These are phyloP conservation scores for Trogon surrucura DNA, from an alignment of 2,113 vertebrate species.

Conservation along the genomic window DNA sequence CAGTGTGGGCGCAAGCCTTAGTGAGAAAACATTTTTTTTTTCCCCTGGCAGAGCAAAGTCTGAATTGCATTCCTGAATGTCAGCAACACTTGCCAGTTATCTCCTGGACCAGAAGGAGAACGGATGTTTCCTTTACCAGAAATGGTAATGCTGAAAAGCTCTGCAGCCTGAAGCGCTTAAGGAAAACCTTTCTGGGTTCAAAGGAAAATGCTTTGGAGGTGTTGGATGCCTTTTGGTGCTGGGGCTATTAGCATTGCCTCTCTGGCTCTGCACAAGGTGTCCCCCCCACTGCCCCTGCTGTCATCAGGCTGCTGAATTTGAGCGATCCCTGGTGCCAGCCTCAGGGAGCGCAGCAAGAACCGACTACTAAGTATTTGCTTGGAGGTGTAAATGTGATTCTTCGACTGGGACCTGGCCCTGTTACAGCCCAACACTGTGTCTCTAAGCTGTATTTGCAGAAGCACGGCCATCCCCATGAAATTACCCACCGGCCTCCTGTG, in stretches of 20 bases:
- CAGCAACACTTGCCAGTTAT: neutral
- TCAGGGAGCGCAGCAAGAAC: neutral
- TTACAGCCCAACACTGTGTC: neutral
- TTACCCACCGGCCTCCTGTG: rapidly evolving
- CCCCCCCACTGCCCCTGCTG: neutral
- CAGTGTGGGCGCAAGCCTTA: neutral
- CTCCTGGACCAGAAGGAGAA: neutral
- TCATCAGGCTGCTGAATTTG: neutral
- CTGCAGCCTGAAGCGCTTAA: neutral
- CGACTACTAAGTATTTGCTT: neutral
- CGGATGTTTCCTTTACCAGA: neutral
- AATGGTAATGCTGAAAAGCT: neutral
- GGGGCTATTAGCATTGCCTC: neutral
- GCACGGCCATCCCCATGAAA: neutral
- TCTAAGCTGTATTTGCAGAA: neutral
- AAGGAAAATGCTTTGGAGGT: neutral
- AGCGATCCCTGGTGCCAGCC: neutral
- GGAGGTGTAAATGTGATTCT: neutral
- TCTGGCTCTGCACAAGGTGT: neutral
- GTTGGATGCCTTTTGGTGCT: neutral
- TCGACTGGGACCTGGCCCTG: neutral
- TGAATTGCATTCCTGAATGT: neutral
- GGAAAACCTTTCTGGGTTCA: neutral
- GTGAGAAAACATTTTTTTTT: neutral
- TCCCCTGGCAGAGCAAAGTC: neutral